Percentiles rank a stretch among this genome's conserved stretches.
Evolutionary conservation across 2,888 invertebrate species (phyloP).

Genomic region (Congeria kusceri): DNA sequence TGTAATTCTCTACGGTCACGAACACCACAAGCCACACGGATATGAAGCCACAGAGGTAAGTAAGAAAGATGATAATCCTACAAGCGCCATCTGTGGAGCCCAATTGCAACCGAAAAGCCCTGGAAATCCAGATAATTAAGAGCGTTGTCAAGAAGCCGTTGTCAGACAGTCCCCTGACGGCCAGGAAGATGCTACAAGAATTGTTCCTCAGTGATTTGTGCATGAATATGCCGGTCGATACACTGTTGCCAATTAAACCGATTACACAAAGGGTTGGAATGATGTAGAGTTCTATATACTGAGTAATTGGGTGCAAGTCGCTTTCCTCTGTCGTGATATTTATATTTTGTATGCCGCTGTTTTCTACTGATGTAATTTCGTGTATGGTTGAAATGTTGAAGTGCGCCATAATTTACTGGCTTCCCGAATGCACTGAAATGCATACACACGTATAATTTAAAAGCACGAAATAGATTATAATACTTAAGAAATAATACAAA

Average conservation of each 20-base stretch:
- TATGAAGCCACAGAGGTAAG: slow-evolving; percentile 82
- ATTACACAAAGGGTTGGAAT: slow-evolving; percentile 89
- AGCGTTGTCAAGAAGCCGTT: slow-evolving; percentile 91
- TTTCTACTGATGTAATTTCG: no score
- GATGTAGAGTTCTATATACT: slow-evolving; percentile 40
- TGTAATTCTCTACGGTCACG: slow-evolving; percentile 94
- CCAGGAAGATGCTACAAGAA: slow-evolving; percentile 92
- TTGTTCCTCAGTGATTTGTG: slow-evolving; percentile 90
- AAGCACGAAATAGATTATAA: no score
- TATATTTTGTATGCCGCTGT: no score
- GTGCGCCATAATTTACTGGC: no score
- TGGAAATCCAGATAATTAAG: slow-evolving; percentile 85
- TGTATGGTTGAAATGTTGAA: no score
- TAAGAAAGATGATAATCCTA: slow-evolving; percentile 90
- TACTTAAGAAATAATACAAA: no score
- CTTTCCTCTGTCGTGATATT: background rate
- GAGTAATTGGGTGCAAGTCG: slow-evolving; percentile 25
- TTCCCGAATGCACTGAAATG: no score
- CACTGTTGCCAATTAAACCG: slow-evolving; percentile 91
- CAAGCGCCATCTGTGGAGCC: slow-evolving; percentile 87
- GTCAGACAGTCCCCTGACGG: slow-evolving; percentile 92
- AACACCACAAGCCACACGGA: slow-evolving; percentile 89
- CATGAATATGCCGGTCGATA: slow-evolving; percentile 91
- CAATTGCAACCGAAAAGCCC: slow-evolving; percentile 81
- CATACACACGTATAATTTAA: no score